Evolutionary conservation across 2,888 invertebrate genomes (phyloP), one percentile per base, ranked within the genome.

Genomic region (Macrosiphum euphorbiae): DNA sequence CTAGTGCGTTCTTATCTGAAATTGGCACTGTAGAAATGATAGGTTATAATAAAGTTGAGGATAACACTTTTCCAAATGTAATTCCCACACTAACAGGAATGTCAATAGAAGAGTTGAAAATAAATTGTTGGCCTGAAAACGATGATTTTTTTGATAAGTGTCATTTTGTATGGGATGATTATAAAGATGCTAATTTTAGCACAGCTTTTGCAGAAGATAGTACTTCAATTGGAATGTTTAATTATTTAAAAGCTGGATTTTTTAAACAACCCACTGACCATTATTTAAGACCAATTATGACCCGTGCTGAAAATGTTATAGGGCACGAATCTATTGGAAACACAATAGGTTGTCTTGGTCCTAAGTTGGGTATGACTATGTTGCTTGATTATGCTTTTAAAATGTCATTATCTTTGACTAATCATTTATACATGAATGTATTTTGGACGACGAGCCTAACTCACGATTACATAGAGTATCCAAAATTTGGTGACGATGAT

Each of bases 11-110:
- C 91, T 96, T 96, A 94, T 96, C 97, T 35, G 94, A 95, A 89
- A 96, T 98, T 94, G 96, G 96, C 28, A 97, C 97, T 84, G 96
- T 98, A 91, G 98, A 98, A 95, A 96, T 99, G 95, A 96, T 97
- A 95, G 99, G 99, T 11, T 99, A 98, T 96, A 98, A 98, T 95
- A 99, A 99, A 96, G 98, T 99, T 20, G 99, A 97, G 7, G 99
- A 99, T 96, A 99, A 99, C 96, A 99, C 99, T 0, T 99, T 98
- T 95, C 98, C 98, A 0, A 99, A 99, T 96, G 96, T 99, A 94
- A 97, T 98, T 16, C 98, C 99, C 0, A 96, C 98, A 94, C 96
- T 99, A 26, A 97, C 97, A 5, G 99, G 99, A 0, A 95, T 97
- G 87, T 97, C 96, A 86, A 97, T 97, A 55, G 96, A 96, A 0